Conservation (phyloP, 2,113 vertebrate genomes). For the Forbesichthys agassizii region DNA sequence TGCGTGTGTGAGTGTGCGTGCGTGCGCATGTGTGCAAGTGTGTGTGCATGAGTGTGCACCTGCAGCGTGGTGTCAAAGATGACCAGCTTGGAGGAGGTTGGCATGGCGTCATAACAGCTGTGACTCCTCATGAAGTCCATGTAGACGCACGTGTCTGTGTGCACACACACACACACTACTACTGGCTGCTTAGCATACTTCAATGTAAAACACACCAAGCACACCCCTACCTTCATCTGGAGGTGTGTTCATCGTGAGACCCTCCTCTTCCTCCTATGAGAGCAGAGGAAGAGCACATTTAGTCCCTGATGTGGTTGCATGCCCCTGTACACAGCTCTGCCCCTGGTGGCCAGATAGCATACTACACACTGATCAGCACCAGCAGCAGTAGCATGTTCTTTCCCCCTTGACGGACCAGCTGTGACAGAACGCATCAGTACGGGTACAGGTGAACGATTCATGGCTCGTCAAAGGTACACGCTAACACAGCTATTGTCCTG, state of each 20-base stretch:
- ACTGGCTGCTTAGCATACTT: too few relatives aligned
- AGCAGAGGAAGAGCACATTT: not conserved
- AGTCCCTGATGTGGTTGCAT: too few relatives aligned
- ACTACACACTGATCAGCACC: too few relatives aligned
- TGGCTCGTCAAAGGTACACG: too few relatives aligned
- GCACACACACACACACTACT: conserved; percentile 4
- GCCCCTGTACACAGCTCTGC: not conserved
- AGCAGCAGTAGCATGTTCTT: too few relatives aligned
- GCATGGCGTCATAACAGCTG: conserved; percentile 90
- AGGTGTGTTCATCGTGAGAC: conserved; percentile 36
- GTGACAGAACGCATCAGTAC: too few relatives aligned
- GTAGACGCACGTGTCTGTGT: conserved; percentile 79
- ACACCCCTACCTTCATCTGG: not conserved
- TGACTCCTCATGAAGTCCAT: conserved; percentile 92
- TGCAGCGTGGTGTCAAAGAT: conserved; percentile 88
- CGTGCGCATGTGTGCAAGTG: not conserved
- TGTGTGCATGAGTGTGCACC: conserved; percentile 63
- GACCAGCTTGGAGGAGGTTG: conserved; percentile 94
- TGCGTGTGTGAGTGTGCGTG: not conserved
- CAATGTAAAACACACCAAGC: not conserved
- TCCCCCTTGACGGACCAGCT: too few relatives aligned
- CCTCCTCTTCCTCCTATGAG: conserved; percentile 52
- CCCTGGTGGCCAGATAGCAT: too few relatives aligned
- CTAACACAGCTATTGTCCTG: too few relatives aligned
- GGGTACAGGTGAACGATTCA: too few relatives aligned